These are phyloP conservation scores for Pseudotriccus pelzelni DNA, from an alignment of 2,797 vertebrate genomes.

Conservation along the genomic window DNA sequence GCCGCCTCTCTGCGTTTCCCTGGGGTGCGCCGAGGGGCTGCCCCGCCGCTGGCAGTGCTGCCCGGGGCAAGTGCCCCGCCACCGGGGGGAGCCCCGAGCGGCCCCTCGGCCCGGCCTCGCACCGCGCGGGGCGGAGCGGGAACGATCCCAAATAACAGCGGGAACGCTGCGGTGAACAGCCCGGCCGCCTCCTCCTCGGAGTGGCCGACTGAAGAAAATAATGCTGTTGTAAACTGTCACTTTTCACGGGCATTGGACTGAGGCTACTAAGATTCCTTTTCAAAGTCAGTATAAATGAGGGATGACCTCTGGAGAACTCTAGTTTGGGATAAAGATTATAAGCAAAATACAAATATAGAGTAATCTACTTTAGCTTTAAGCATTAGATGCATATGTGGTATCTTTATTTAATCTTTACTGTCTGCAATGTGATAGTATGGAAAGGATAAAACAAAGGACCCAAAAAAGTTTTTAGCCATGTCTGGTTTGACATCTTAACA, in stretches of 20 bases:
- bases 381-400: accelerated
- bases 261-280: not conserved
- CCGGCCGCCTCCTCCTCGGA: not conserved
- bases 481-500: not conserved
- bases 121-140: not conserved
- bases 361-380: not conserved
- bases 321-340: not conserved
- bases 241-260: not conserved
- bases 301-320: not conserved
- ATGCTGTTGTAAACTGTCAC: not conserved
- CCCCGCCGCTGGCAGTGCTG: not conserved
- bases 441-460: not conserved
- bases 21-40: no score
- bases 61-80: not conserved
- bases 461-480: not conserved
- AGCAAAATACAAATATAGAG: not conserved
- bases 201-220: accelerated
- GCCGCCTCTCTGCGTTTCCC: not conserved
- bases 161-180: accelerated
- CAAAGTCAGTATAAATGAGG: not conserved
- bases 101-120: no score
- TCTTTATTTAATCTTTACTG: not conserved
- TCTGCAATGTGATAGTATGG: not conserved
- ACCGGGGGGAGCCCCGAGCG: not conserved
- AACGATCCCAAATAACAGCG: not conserved